Evolutionary conservation across 2,113 vertebrate species (phyloP).

Genomic region (Cyprinus carpio): DNA sequence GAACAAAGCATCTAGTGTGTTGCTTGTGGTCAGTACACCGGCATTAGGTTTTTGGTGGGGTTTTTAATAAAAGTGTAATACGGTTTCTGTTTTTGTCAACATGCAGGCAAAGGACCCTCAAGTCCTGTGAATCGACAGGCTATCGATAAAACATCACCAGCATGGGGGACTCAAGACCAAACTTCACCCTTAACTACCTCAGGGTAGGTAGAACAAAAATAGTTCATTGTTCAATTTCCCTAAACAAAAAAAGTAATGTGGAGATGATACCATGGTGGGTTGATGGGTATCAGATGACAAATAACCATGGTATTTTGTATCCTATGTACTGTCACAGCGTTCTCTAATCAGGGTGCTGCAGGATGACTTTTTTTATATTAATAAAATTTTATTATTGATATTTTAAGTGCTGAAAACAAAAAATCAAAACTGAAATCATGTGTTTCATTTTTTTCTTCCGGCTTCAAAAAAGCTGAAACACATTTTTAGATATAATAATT

Average conservation of each 20-base stretch:
- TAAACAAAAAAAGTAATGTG: not conserved
- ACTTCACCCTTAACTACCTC: conserved; percentile 99
- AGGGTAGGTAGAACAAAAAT: conserved; percentile 81
- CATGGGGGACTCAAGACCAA: conserved; percentile 98
- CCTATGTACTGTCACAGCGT: too few species aligned
- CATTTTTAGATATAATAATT: too few species aligned
- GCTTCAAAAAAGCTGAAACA: too few species aligned
- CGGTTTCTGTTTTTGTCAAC: not conserved
- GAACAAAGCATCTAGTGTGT: not conserved
- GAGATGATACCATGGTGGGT: not conserved
- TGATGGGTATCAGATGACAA: not conserved
- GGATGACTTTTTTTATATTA: not conserved
- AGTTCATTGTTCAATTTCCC: not conserved
- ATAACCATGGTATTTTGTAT: not conserved
- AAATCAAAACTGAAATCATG: too few species aligned
- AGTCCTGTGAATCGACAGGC: conserved; percentile 98
- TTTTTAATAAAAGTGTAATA: not conserved
- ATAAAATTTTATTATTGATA: not conserved
- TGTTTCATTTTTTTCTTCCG: too few species aligned
- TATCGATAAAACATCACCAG: conserved; percentile 99
- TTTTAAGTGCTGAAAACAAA: not conserved
- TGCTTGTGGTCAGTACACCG: not conserved
- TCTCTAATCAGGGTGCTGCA: not conserved
- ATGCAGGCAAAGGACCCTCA: conserved; percentile 97
- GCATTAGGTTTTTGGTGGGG: not conserved